Base-by-base conservation (phyloP, 2,113 vertebrate genomes). In the Natator depressus region DNA sequence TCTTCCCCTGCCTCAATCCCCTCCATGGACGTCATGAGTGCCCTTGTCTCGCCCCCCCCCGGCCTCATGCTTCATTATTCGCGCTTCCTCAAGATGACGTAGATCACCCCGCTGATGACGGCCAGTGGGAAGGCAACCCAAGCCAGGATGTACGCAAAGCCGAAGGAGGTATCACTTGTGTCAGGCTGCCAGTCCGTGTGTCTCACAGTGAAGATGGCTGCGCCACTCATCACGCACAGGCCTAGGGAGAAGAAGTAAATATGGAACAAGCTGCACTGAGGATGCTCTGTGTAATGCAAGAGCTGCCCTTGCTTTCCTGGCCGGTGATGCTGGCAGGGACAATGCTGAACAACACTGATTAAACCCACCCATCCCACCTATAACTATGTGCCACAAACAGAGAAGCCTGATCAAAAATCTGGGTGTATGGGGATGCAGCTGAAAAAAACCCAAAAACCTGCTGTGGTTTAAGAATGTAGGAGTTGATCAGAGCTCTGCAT, bases 61-160 rank as follows among this genome's bases (percentile, higher is more conserved):
- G 6, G 0, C 55, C 54, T 88, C 83, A 80, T 4, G 2, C 38
- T 69, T 99, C 97, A 98, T 96, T 94, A 97, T 98, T 99, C 99
- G 51, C 99, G 99, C 96, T 99, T 99, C 98, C 99, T 99, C 93
- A 99, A 98, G 98, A 99, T 99, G 98, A 99, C 97, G 1, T 99
- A 99, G 98, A 99, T 89, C 95, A 99, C 97, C 59, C 99, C 99
- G 12, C 99, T 99, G 98, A 99, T 98, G 42, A 99, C 96, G 27
- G 99, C 99, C 97, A 99, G 96, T 0, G 99, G 99, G 97, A 99
- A 99, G 80, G 99, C 99, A 96, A 99, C 97, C 99, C 99, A 99
- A 2, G 99, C 99, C 98, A 99, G 98, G 98, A 99, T 99, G 98
- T 99, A 99, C 97, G 99, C 98, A 3, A 98, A 99, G 93, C 99